phyloP scores from a whole-genome alignment of 2,797 vertebrate species.

The Tangara arthus region DNA sequence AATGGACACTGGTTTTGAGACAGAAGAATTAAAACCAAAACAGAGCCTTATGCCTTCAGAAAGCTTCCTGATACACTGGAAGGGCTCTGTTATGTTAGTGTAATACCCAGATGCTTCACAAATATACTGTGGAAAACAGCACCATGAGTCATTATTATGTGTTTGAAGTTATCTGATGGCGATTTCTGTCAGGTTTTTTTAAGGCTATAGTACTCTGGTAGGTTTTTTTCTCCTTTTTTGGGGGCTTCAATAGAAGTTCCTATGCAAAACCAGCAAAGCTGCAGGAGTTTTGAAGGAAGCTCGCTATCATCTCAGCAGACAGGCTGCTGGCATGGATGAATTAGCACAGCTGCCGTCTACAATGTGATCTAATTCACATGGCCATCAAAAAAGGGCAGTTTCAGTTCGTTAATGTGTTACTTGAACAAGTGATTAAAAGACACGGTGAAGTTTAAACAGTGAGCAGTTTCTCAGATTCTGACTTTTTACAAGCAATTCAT shows the following conservation, averaged over 20 bases:
- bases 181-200: background rate
- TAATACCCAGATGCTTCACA: background rate
- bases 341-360: background rate
- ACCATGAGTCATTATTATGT: background rate
- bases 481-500: background rate
- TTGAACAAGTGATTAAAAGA: background rate
- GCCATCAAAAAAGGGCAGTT: background rate
- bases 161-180: background rate
- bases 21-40: background rate
- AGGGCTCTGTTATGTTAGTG: background rate
- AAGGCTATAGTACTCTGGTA: background rate
- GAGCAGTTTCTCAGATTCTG: background rate
- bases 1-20: background rate
- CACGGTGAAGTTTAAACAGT: background rate
- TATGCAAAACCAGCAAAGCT: background rate
- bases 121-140: background rate
- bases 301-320: background rate
- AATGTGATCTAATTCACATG: background rate
- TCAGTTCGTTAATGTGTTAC: background rate
- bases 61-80: background rate
- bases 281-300: constrained; percentile 14
- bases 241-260: background rate
- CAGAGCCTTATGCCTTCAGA: background rate
- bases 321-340: constrained; percentile 2
- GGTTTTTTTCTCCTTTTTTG: background rate